Percentiles rank a stretch among this genome's conserved stretches.
These are phyloP conservation scores for Synaphobranchus kaupii DNA, from an alignment of 2,797 vertebrate genomes.

Conservation along the genomic window DNA sequence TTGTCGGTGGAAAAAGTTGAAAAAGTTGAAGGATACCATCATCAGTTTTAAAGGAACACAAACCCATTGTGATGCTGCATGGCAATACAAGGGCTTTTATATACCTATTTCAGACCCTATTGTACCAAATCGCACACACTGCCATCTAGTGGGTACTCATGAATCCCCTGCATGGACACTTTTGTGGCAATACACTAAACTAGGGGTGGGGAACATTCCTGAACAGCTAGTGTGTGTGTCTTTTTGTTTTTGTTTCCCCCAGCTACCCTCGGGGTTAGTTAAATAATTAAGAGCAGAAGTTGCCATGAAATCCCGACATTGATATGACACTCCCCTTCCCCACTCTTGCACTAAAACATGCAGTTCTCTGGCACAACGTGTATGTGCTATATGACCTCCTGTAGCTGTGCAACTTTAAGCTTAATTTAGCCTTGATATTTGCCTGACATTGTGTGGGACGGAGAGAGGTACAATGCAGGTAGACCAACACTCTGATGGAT, in stretches of 20 bases:
- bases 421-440: too few species aligned
- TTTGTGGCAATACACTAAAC: not conserved
- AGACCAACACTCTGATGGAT: not conserved
- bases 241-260: too few species aligned
- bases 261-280: not conserved
- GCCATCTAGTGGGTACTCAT: not conserved
- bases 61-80: not conserved
- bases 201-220: not conserved
- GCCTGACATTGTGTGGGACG: not conserved
- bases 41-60: not conserved
- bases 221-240: not conserved
- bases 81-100: not conserved
- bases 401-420: too few species aligned
- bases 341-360: too few species aligned
- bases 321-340: too few species aligned
- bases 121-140: slow-evolving; percentile 1
- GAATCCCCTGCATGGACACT: not conserved
- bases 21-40: not conserved
- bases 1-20: not conserved
- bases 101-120: not conserved
- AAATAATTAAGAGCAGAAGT: not conserved
- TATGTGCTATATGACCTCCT: not conserved
- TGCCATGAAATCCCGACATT: too few species aligned
- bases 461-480: not conserved
- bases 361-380: too few species aligned